phyloP scores from a whole-genome alignment of 2,888 invertebrate genomes.

The Mylabris sibirica region DNA sequence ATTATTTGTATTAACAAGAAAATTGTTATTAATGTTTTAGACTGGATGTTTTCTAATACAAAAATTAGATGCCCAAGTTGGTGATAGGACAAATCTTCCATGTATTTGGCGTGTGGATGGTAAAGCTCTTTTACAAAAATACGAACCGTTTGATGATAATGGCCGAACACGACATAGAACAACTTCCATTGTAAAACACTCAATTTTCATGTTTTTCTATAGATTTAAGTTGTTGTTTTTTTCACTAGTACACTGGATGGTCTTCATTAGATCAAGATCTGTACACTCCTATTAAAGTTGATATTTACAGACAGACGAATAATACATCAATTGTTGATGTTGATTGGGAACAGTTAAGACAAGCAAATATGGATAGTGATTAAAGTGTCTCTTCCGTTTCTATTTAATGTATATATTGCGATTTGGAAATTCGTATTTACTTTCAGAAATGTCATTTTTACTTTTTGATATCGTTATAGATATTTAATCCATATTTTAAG shows the following conservation, averaged over 20 bases:
- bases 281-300: slow-evolving; percentile 57
- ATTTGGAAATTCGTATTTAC: no score
- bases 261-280: slow-evolving; percentile 58
- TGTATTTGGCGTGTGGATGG: slow-evolving; percentile 61
- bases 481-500: no score
- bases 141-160: slow-evolving; percentile 57
- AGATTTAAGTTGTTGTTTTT: slow-evolving; percentile 5
- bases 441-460: no score
- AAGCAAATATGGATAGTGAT: slow-evolving; percentile 55
- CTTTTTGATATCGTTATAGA: no score
- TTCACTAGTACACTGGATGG: slow-evolving; percentile 60
- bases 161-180: slow-evolving; percentile 57
- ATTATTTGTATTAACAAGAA: neutral
- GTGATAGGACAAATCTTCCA: slow-evolving; percentile 55
- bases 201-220: neutral
- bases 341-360: slow-evolving; percentile 57
- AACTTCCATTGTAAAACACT: slow-evolving; percentile 57
- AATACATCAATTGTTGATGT: slow-evolving; percentile 56
- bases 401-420: no score
- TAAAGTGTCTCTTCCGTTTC: slow-evolving; percentile 35
- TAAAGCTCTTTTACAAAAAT: slow-evolving; percentile 62
- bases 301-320: slow-evolving; percentile 53
- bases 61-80: slow-evolving; percentile 58
- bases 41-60: slow-evolving; percentile 58
- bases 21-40: slow-evolving; percentile 43